A percentile compares a stretch with the other conserved stretches of the same genome.
phyloP scores from a whole-genome alignment of 1,140 invertebrate genomes.

The Centruroides vittatus region DNA sequence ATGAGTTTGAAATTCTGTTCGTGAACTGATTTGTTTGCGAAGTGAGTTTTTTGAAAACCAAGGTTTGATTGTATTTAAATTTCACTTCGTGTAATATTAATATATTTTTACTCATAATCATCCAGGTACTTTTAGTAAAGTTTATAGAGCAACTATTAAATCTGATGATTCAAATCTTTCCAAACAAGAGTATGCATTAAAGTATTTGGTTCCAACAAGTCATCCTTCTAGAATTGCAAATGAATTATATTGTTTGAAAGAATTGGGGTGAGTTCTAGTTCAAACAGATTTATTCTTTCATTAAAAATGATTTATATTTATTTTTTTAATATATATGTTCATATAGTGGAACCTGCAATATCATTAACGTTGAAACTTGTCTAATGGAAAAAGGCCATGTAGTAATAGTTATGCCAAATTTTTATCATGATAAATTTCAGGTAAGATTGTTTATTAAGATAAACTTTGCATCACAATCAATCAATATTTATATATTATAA shows the following conservation, averaged over 20 bases:
- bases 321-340: neutral
- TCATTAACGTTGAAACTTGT: conserved; percentile 64
- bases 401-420: conserved; percentile 80
- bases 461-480: too few relatives aligned
- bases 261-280: conserved; percentile 15
- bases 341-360: conserved; percentile 35
- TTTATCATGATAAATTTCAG: conserved; percentile 61
- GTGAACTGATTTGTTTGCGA: too few relatives aligned
- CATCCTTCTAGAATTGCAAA: conserved; percentile 19
- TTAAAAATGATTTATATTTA: neutral
- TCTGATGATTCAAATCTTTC: neutral
- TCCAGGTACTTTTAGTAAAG: conserved; percentile 22
- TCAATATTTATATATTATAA: too few relatives aligned
- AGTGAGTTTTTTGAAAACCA: too few relatives aligned
- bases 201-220: conserved; percentile 22
- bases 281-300: neutral
- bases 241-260: conserved; percentile 21
- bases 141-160: conserved; percentile 17
- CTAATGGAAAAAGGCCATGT: conserved; percentile 61
- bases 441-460: conserved; percentile 34
- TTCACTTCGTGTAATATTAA: too few relatives aligned
- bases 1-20: too few relatives aligned
- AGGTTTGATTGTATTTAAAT: too few relatives aligned
- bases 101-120: neutral
- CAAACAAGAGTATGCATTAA: conserved; percentile 19